Conservation (phyloP, 1,140 invertebrate species). For the Drosophila pectinifera region DNA sequence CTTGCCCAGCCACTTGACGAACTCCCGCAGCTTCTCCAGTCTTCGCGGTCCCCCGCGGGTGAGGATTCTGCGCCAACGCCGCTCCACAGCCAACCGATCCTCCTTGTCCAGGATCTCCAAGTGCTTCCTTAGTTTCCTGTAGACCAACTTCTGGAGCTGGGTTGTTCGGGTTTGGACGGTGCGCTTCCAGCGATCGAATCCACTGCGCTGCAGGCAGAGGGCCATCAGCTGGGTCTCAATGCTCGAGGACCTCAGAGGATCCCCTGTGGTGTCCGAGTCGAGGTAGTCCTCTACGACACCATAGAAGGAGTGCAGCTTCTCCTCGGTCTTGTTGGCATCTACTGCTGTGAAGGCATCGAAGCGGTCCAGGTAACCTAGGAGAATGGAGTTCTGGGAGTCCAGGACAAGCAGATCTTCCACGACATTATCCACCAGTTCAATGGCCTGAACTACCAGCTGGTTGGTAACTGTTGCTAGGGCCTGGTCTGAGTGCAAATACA, state of each 20-base stretch:
- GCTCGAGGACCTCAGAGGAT: slow-evolving; percentile 19
- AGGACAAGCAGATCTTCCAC: slow-evolving; percentile 63
- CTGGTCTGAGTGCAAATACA: slow-evolving; percentile 57
- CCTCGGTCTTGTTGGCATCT: slow-evolving; percentile 29
- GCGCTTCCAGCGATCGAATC: slow-evolving; percentile 72
- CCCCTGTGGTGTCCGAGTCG: slow-evolving; percentile 56
- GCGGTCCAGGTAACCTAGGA: slow-evolving; percentile 41
- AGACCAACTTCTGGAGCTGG: slow-evolving; percentile 54
- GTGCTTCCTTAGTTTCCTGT: slow-evolving; percentile 38
- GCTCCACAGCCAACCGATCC: slow-evolving; percentile 46
- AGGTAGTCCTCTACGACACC: slow-evolving; percentile 47
- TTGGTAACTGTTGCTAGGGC: slow-evolving; percentile 43
- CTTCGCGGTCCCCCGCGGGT: slow-evolving; percentile 40
- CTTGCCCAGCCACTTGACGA: slow-evolving; percentile 58
- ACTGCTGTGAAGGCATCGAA: slow-evolving; percentile 49
- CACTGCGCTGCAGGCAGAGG: slow-evolving; percentile 63
- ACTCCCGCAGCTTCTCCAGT: slow-evolving; percentile 58
- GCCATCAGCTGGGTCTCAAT: slow-evolving; percentile 62
- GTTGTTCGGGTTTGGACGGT: slow-evolving; percentile 52
- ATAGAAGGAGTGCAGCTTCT: slow-evolving; percentile 49
- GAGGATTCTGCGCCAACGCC: slow-evolving; percentile 38
- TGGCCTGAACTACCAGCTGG: slow-evolving; percentile 49
- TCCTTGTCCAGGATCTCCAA: slow-evolving; percentile 54
- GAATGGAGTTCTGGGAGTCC: slow-evolving; percentile 54
- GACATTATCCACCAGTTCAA: slow-evolving; percentile 56